phyloP scores from a whole-genome alignment of 2,888 invertebrate species.

The Ceraclea dissimilis region DNA sequence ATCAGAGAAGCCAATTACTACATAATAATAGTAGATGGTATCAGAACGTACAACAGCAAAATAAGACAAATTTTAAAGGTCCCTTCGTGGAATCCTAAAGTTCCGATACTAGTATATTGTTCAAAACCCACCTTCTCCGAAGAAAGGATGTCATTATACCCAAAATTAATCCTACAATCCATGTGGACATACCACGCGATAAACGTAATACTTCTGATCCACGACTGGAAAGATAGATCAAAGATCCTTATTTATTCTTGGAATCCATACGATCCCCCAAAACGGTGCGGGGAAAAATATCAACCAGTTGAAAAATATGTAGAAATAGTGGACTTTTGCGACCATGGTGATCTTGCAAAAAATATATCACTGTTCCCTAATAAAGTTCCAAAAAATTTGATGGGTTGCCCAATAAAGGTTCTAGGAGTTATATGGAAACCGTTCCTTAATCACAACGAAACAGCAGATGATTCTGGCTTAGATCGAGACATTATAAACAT shows the following conservation, averaged over 20 bases:
- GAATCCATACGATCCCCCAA: conserved; percentile 25
- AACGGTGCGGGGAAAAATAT: conserved; percentile 23
- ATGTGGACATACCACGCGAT: conserved; percentile 22
- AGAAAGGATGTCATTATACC: conserved; percentile 18
- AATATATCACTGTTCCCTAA: conserved; percentile 26
- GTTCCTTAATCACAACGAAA: conserved; percentile 28
- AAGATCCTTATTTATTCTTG: conserved; percentile 21
- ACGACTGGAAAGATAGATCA: conserved; percentile 20
- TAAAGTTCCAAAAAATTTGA: conserved; percentile 30
- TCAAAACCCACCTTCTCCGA: conserved; percentile 4
- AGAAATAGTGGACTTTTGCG: conserved; percentile 16
- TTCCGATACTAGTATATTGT: conserved; percentile 19
- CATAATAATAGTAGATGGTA: conserved; percentile 20
- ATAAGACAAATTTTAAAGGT: conserved; percentile 20
- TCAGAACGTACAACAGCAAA: conserved; percentile 23
- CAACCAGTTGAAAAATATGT: conserved; percentile 14
- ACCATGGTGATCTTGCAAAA: conserved; percentile 8
- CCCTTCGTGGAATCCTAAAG: conserved; percentile 24
- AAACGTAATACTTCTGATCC: conserved; percentile 19
- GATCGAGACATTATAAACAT: conserved; percentile 29
- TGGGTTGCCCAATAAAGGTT: conserved; percentile 31
- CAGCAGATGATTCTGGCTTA: conserved; percentile 26
- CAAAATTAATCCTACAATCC: conserved; percentile 17
- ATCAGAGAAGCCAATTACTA: conserved; percentile 21
- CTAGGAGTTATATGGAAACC: conserved; percentile 32